Percentiles rank a stretch among this genome's conserved stretches.
phyloP scores from a whole-genome alignment of 2,888 invertebrate genomes.

The Ochropacha duplaris region DNA sequence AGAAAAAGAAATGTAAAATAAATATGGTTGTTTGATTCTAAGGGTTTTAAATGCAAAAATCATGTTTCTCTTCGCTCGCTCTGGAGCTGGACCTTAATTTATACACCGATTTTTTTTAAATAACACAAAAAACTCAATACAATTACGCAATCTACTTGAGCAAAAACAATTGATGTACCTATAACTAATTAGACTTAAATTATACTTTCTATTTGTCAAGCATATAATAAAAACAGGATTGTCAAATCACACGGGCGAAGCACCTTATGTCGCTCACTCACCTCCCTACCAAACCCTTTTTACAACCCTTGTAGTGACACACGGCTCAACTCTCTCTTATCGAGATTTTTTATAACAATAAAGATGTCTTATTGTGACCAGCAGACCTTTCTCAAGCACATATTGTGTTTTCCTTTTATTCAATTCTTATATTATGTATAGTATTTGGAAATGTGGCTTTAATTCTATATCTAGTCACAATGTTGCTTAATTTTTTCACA shows the following conservation, averaged over 20 bases:
- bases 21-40: no score
- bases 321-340: neutral
- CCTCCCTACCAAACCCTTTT: conserved; percentile 1
- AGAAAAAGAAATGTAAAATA: no score
- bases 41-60: no score
- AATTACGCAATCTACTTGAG: no score
- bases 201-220: neutral
- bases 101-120: no score
- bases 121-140: no score
- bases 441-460: neutral
- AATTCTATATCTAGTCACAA: neutral
- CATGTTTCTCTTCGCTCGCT: no score
- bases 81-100: no score
- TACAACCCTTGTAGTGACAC: neutral
- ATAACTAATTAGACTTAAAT: no score
- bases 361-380: conserved; percentile 4
- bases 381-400: neutral
- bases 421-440: neutral
- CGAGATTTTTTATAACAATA: conserved; percentile 2
- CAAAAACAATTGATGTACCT: neutral
- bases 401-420: neutral
- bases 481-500: no score
- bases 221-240: conserved; percentile 5
- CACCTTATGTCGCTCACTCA: neutral
- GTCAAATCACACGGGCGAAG: conserved; percentile 2